phyloP scores from a whole-genome alignment of 2,113 vertebrate genomes.

The Poecilia latipinna region DNA sequence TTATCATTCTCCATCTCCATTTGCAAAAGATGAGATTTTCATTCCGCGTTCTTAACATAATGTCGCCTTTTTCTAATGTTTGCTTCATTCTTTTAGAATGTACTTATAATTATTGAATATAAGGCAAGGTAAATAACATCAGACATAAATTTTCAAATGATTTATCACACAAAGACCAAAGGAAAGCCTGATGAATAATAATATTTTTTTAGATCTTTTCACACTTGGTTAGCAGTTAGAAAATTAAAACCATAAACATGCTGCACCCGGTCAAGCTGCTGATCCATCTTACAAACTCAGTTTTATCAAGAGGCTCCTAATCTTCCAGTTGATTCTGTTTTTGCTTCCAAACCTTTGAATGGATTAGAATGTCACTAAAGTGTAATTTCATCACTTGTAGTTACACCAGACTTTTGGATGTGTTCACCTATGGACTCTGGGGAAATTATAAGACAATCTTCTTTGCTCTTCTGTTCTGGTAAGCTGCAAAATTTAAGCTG shows the following conservation, averaged over 20 bases:
- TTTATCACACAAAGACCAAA: background rate
- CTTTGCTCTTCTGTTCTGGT: background rate
- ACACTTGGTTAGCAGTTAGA: background rate
- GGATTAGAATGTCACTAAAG: conserved; percentile 45
- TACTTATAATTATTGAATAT: background rate
- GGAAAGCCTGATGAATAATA: background rate
- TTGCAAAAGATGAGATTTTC: too few species aligned
- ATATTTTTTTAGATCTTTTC: too few species aligned
- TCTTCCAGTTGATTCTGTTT: conserved; percentile 1
- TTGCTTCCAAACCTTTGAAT: conserved; percentile 53
- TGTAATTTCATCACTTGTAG: background rate
- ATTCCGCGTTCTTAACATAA: background rate
- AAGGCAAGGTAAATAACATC: background rate
- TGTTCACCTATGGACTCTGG: background rate
- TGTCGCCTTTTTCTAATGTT: too few species aligned
- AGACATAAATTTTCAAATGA: background rate
- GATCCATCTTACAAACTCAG: conserved; percentile 11
- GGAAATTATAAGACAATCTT: conserved; percentile 1
- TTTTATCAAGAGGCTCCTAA: background rate
- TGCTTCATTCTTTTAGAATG: background rate
- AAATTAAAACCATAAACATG: too few species aligned
- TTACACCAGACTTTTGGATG: background rate
- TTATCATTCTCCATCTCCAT: too few species aligned
- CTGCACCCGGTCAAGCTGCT: background rate
- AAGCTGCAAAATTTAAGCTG: background rate